phyloP scores from a whole-genome alignment of 2,113 vertebrate genomes.

The Callipepla californica region DNA sequence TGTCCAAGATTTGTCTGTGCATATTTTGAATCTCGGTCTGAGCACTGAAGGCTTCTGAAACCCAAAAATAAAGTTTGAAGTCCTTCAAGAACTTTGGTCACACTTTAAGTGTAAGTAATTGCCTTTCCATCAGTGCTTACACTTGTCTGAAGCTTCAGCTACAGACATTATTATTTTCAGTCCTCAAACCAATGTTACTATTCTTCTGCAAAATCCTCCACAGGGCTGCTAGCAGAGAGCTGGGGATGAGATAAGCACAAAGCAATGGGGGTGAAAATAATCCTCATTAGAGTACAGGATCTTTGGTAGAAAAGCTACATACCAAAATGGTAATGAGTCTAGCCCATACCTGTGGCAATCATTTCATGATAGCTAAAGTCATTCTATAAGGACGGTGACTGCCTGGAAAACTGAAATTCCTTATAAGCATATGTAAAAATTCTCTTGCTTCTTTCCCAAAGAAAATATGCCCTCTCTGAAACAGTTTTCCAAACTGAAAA shows the following conservation, averaged over 20 bases:
- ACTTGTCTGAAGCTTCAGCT: neutral
- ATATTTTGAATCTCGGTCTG: neutral
- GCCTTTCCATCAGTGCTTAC: neutral
- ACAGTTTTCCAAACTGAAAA: neutral
- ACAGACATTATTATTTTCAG: constrained; percentile 2
- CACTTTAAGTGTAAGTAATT: constrained; percentile 21
- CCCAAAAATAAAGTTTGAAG: constrained; percentile 3
- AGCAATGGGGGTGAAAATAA: neutral
- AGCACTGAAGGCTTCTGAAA: neutral
- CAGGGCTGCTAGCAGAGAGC: neutral
- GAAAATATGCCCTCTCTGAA: neutral
- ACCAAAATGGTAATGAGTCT: neutral
- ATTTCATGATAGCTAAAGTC: neutral
- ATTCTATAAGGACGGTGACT: neutral
- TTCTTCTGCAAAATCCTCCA: neutral
- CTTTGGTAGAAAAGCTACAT: neutral
- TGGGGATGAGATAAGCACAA: accelerated
- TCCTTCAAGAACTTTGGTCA: neutral
- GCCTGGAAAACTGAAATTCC: neutral
- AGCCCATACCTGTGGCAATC: neutral
- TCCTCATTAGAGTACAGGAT: neutral
- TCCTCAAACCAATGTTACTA: neutral
- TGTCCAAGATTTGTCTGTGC: neutral
- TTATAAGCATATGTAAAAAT: neutral
- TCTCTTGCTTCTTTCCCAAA: neutral